Evolutionary conservation across 2,113 vertebrate genomes (phyloP).

Genomic region (Hippocampus abdominalis): DNA sequence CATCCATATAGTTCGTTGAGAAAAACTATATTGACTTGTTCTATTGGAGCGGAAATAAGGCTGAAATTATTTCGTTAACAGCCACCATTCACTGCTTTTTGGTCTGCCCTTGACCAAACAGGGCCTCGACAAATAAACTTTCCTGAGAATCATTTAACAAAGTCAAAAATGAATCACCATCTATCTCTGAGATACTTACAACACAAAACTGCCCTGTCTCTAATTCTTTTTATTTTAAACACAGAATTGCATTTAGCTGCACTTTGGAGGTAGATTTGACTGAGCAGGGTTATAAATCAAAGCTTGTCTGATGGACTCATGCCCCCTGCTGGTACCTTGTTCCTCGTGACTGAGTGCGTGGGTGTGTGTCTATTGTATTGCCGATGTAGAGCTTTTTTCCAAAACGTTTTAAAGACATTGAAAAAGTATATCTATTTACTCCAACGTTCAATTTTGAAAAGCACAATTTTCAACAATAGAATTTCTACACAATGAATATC

Average conservation of each 20-base stretch:
- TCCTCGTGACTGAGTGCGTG: background rate
- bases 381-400: background rate
- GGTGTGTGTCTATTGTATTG: background rate
- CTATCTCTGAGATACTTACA: background rate
- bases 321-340: constrained; percentile 53
- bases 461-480: background rate
- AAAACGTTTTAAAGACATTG: background rate
- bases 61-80: constrained; percentile 30
- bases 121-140: constrained; percentile 56
- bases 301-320: constrained; percentile 15
- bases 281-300: constrained; percentile 21
- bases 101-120: constrained; percentile 59
- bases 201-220: constrained; percentile 3
- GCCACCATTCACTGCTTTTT: constrained; percentile 27
- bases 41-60: constrained; percentile 5
- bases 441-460: background rate
- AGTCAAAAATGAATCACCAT: constrained; percentile 43
- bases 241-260: background rate
- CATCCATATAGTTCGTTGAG: background rate
- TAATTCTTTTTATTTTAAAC: constrained; percentile 1
- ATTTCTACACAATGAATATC: background rate
- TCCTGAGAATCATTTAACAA: constrained; percentile 55
- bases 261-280: constrained; percentile 3
- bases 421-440: background rate
- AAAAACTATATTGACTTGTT: background rate